phyloP scores from a whole-genome alignment of 2,113 vertebrate genomes.

The Hyperopisus bebe region DNA sequence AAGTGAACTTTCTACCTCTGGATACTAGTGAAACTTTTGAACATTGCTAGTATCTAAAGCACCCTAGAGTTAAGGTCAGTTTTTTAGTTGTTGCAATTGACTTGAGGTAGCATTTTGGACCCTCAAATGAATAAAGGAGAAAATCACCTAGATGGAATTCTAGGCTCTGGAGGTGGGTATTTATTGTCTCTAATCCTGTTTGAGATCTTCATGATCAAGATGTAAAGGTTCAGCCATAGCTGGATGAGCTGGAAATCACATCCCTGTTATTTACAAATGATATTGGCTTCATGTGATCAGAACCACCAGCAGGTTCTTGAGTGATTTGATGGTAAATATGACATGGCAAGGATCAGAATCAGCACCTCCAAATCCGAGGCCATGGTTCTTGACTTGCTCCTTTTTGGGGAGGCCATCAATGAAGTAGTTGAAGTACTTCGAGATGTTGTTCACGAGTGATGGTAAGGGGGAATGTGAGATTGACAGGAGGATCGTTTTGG shows the following conservation, averaged over 20 bases:
- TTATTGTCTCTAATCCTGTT: not conserved
- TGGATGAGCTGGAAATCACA: not conserved
- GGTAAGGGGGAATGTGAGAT: not conserved
- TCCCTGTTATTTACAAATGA: not conserved
- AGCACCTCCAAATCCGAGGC: not conserved
- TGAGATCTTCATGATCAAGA: not conserved
- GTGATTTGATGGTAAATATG: not conserved
- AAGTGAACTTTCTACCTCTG: too few species aligned
- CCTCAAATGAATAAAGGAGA: not conserved
- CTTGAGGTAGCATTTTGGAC: not conserved
- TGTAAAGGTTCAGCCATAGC: not conserved
- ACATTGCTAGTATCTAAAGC: not conserved
- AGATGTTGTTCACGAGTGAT: not conserved
- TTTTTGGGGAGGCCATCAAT: not conserved
- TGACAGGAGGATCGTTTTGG: not conserved
- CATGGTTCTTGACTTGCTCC: not conserved
- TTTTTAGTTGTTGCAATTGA: not conserved
- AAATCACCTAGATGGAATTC: not conserved
- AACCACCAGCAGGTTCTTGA: not conserved
- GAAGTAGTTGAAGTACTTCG: not conserved
- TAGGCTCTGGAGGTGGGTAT: not conserved
- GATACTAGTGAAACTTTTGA: not conserved
- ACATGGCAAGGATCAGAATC: not conserved
- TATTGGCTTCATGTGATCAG: not conserved
- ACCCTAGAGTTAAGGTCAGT: not conserved